phyloP scores from a whole-genome alignment of 2,113 vertebrate genomes.

The Silurus meridionalis region DNA sequence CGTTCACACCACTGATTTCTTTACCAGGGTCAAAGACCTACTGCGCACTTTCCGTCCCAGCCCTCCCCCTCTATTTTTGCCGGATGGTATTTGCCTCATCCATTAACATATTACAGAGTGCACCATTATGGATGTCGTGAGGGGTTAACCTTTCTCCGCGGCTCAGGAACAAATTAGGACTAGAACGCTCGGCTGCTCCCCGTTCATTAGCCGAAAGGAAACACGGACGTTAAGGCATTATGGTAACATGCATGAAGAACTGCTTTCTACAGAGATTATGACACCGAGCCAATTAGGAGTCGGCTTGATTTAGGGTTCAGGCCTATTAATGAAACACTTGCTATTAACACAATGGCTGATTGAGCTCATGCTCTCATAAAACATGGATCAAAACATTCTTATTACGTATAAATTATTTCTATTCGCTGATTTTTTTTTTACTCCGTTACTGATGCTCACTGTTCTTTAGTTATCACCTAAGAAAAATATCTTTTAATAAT shows the following conservation, averaged over 20 bases:
- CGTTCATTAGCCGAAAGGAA: slow-evolving; percentile 53
- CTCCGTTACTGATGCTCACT: neutral
- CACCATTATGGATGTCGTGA: slow-evolving; percentile 42
- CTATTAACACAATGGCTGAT: slow-evolving; percentile 51
- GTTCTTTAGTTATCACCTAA: neutral
- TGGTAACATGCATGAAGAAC: slow-evolving; percentile 43
- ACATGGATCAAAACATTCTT: slow-evolving; percentile 35
- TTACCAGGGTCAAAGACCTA: neutral
- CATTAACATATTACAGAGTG: slow-evolving; percentile 43
- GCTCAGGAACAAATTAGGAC: slow-evolving; percentile 50
- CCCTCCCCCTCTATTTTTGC: neutral
- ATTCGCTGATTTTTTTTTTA: neutral
- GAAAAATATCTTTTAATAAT: neutral
- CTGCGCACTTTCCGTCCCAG: slow-evolving; percentile 1
- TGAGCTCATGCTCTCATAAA: slow-evolving; percentile 32
- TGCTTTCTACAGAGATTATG: slow-evolving; percentile 45
- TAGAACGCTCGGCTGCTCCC: slow-evolving; percentile 41
- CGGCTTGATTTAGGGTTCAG: slow-evolving; percentile 54
- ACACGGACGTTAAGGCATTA: slow-evolving; percentile 45
- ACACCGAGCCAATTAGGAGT: slow-evolving; percentile 58
- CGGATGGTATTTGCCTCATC: slow-evolving; percentile 48
- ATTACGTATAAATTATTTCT: slow-evolving; percentile 6
- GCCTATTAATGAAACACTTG: slow-evolving; percentile 49
- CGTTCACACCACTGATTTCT: slow-evolving; percentile 15
- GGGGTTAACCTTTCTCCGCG: slow-evolving; percentile 54